Conservation (phyloP, 2,797 vertebrate species). For the Ctenopoma multispine region DNA sequence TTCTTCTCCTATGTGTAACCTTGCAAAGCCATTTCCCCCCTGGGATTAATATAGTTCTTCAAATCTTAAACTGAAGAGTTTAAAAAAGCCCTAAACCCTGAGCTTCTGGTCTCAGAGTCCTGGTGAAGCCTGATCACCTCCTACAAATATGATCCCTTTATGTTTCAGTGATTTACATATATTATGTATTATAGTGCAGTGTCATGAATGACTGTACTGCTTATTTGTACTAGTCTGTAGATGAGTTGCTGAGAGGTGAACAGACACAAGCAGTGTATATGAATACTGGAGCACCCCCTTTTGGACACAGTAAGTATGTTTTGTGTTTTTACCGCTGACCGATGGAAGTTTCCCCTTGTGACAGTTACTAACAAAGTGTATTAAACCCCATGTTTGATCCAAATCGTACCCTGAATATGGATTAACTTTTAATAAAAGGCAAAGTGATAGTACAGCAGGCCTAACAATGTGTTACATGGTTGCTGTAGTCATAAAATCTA, state of each 20-base stretch:
- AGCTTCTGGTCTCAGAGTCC: not conserved
- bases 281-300: constrained; percentile 40
- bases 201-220: not conserved
- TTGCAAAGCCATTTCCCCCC: too few relatives aligned
- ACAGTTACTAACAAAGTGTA: not conserved
- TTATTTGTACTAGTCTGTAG: not conserved
- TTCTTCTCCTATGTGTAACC: not conserved
- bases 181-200: not conserved
- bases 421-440: too few relatives aligned
- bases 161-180: not conserved
- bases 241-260: not conserved
- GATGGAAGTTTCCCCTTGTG: not conserved
- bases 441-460: too few relatives aligned
- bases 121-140: not conserved
- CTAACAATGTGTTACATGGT: too few relatives aligned
- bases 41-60: not conserved
- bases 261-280: not conserved
- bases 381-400: too few relatives aligned
- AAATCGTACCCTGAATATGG: too few relatives aligned
- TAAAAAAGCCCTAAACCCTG: not conserved
- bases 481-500: too few relatives aligned
- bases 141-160: not conserved
- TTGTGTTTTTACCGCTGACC: too few relatives aligned
- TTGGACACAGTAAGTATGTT: constrained; percentile 18
- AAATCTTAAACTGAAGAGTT: not conserved